Percentiles rank a stretch among this genome's conserved stretches.
These are phyloP conservation scores for Hypercompe scribonia DNA, from an alignment of 2,888 invertebrate genomes.

Conservation along the genomic window DNA sequence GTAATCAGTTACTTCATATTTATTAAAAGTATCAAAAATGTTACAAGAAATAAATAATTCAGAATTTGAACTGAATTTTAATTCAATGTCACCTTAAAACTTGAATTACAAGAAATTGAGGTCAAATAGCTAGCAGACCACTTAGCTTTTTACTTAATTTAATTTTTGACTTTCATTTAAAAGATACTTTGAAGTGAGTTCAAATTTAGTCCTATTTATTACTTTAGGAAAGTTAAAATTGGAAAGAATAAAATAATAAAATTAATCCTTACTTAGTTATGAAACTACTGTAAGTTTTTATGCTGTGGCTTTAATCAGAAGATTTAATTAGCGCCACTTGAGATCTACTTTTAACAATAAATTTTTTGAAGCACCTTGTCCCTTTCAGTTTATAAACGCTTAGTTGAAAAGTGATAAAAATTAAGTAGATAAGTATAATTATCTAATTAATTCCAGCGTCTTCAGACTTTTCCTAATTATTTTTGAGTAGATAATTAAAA, in stretches of 20 bases:
- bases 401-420: conserved; percentile 42
- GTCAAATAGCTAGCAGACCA: not conserved
- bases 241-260: not conserved
- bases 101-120: not conserved
- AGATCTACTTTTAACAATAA: conserved; percentile 30
- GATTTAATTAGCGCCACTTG: conserved; percentile 43
- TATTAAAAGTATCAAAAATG: not conserved
- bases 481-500: conserved; percentile 20
- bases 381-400: conserved; percentile 26
- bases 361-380: conserved; percentile 27
- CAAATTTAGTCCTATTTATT: not conserved
- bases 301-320: conserved; percentile 23
- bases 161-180: not conserved
- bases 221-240: not conserved
- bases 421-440: conserved; percentile 38
- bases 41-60: not conserved
- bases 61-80: not conserved
- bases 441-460: conserved; percentile 35
- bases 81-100: not conserved
- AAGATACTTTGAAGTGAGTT: not conserved
- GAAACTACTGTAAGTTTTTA: not conserved
- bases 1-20: no score
- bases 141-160: not conserved
- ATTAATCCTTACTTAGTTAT: not conserved
- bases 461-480: conserved; percentile 11